Evolutionary conservation across 92 coral and sea anemone species (phyloP), one percentile per base, ranked within the genome.

Genomic region (Porites lobata): DNA sequence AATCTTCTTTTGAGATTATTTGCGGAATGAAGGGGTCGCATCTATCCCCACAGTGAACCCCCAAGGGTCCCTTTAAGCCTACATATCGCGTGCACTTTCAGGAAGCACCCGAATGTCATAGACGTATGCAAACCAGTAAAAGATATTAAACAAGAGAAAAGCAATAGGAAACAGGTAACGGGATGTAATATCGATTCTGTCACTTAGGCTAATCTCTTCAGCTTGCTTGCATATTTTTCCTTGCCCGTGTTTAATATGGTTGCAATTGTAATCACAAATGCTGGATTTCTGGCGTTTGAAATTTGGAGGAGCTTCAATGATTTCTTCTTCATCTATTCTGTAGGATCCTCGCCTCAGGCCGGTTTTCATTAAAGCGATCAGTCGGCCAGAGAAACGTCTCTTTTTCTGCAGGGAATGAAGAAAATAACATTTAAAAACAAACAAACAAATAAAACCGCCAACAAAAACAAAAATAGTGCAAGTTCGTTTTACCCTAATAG

Each of bases 181-280:
- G 9, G 72, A 78, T 3, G 72, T 21, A 4, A 78, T 5, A 65
- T 78, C 83, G 32, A 78, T 78, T 62, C 59, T 78, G 83, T 78
- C 72, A 47, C 79, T 75, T 11, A 71, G 20, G 56, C 38, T 8
- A 12, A 51, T 11, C 6, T 51, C 14, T 38, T 19, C 18, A 8
- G 22, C 21, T 76, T 52, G 19, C 76, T 71, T 71, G 10, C 6
- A 8, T 38, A 5, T 7, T 8, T 71, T 67, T 9, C 26, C 38
- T n/a, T 32, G 54, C 6, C 12, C 13, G 18, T 38, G 14, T 8
- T 26, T 71, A 9, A 71, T 38, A 19, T 8, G 10, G 8, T 32
- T 9, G 8, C 47, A 21, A 43, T 24, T 74, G 17, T n/a, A 7
- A 22, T 18, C 3, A 21, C 29, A 52, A 57, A 12, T 19, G 9